Conservation (phyloP, 1,140 invertebrate species). For the Sminthurinus signatus region DNA sequence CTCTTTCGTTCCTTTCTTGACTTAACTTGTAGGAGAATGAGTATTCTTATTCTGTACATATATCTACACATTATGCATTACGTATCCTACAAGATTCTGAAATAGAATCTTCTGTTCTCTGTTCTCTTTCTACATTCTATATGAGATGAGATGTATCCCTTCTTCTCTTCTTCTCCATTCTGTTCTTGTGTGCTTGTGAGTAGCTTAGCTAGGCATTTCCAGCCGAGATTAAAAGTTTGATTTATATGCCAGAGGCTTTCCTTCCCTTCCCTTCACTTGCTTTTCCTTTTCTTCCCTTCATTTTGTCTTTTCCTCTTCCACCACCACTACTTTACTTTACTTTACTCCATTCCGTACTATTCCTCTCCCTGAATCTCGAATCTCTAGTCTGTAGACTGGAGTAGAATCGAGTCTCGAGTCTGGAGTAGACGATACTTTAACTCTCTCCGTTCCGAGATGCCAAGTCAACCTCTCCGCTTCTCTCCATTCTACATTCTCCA, state of each 20-base stretch:
- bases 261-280: constrained; percentile 22
- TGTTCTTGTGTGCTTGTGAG: constrained; percentile 4
- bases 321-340: too few species aligned
- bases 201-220: constrained; percentile 40
- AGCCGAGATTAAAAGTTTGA: constrained; percentile 40
- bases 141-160: not conserved
- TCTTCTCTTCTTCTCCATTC: not conserved
- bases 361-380: not conserved
- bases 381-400: too few species aligned
- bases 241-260: constrained; percentile 37
- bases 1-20: constrained; percentile 6
- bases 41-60: too few species aligned
- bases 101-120: not conserved
- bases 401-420: too few species aligned
- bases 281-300: constrained; percentile 16
- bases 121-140: not conserved
- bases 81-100: too few species aligned
- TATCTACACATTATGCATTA: too few species aligned
- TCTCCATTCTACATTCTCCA: too few species aligned
- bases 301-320: constrained; percentile 14
- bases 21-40: not conserved
- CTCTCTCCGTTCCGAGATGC: too few species aligned
- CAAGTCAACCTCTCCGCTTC: too few species aligned
- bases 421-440: too few species aligned
- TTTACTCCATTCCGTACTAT: not conserved